Evolutionary conservation across 2,888 invertebrate species (phyloP), one percentile per base, ranked within the genome.

Genomic region (Eustalomyia histrio): DNA sequence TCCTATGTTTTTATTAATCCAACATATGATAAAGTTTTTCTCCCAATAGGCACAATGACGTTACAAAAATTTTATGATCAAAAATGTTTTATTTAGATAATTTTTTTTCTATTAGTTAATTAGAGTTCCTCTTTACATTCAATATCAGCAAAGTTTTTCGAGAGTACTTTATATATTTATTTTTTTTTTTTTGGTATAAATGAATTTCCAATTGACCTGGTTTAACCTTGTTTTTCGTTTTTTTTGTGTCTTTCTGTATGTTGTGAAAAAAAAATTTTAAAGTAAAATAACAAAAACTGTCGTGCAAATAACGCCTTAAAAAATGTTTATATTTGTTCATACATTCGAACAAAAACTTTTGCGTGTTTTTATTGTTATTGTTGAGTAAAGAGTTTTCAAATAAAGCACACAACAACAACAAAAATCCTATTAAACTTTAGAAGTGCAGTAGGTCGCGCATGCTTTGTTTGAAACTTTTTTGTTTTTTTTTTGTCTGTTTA

Each of bases 371-470:
- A 24, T 24, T 35, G 52, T 43, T 61, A n/a, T 67, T 35, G 12
- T 61, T 60, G n/a, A 63, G 24, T 50, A 50, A 10, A 47, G 21
- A 67, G 16, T 43, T 67, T 50, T 74, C 39, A 10, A 52, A 39
- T 1, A 57, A 69, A 57, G 7, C 9, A 60, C 52, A 21, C 18
- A 47, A 24, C 24, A 24, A 24, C 1, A 33, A 10, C 43, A 57
- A 57, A 17, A 52, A 57, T 55, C 17, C 35, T 43, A 61, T 67
- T 67, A 67, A 61, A 75, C 39, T 71, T 67, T 75, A 64, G 39
- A n/a, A 74, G 80, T 80, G 83, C 82, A 80, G 76, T 76, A 76
- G 76, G 76, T 80, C 73, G 78, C 78, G 78, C 74, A 79, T 76
- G 80, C 71, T 73, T 69, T 78, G 68, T 76, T 35, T 3, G 29